Percentiles rank a stretch among this genome's conserved stretches.
Conservation (phyloP, 1,140 invertebrate genomes). For the Drosophila aff. region DNA sequence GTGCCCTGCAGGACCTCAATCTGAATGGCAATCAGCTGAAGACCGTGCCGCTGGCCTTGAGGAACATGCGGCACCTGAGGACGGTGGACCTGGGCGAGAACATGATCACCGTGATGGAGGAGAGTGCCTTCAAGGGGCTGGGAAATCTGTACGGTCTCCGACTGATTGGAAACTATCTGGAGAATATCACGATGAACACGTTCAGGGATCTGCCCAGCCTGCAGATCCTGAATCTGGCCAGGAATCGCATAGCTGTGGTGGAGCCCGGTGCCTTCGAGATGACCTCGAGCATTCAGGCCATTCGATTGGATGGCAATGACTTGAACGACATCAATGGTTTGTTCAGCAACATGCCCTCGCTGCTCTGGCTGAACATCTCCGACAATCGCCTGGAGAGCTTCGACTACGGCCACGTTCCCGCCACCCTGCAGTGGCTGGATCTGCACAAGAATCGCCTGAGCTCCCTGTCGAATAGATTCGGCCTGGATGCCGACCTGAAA, state of each 20-base stretch:
- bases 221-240: constrained; percentile 94
- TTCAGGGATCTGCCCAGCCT: constrained; percentile 93
- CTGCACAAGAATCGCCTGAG: constrained; percentile 95
- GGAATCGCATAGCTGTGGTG: constrained; percentile 92
- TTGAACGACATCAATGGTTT: constrained; percentile 93
- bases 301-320: constrained; percentile 94
- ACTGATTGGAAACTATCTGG: constrained; percentile 94
- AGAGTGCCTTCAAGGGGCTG: constrained; percentile 93
- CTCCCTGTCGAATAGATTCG: constrained; percentile 92
- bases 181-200: constrained; percentile 92
- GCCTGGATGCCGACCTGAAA: constrained; percentile 88
- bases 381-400: constrained; percentile 96
- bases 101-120: constrained; percentile 90
- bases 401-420: constrained; percentile 94
- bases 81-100: constrained; percentile 95
- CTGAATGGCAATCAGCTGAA: constrained; percentile 93
- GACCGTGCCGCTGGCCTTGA: constrained; percentile 91
- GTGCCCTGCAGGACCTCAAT: constrained; percentile 93
- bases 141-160: constrained; percentile 92
- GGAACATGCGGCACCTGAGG: constrained; percentile 90
- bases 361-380: constrained; percentile 96
- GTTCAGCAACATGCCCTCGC: constrained; percentile 92
- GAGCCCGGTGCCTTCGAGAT: constrained; percentile 93
- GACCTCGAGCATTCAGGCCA: constrained; percentile 92
- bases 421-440: constrained; percentile 94